Conservation (phyloP, 2,113 vertebrate genomes). For the Mustela lutreola region DNA sequence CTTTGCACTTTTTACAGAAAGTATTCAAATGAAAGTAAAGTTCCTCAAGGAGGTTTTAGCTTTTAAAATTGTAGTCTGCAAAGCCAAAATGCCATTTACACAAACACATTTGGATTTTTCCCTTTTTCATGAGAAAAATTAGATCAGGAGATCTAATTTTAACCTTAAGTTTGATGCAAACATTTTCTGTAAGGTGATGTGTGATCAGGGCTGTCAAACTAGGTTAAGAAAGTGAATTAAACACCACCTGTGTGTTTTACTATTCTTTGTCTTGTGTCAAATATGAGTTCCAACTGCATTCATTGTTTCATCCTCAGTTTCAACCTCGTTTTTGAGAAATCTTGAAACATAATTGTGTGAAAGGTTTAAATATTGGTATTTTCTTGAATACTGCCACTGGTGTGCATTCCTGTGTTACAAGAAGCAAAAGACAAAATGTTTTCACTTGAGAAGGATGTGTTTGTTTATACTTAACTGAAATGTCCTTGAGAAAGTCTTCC, state of each 20-base stretch:
- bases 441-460: background rate
- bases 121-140: slow-evolving; percentile 54
- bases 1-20: slow-evolving; percentile 76
- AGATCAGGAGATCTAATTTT: slow-evolving; percentile 65
- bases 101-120: slow-evolving; percentile 42
- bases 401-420: slow-evolving; percentile 55
- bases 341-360: slow-evolving; percentile 36
- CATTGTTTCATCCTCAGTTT: slow-evolving; percentile 43
- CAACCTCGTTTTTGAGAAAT: slow-evolving; percentile 46
- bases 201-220: slow-evolving; percentile 1
- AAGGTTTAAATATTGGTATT: slow-evolving; percentile 52
- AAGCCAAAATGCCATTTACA: slow-evolving; percentile 69
- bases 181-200: slow-evolving; percentile 47
- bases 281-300: slow-evolving; percentile 18
- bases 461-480: slow-evolving; percentile 59
- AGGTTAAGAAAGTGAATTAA: slow-evolving; percentile 52
- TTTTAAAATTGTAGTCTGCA: slow-evolving; percentile 66
- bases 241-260: slow-evolving; percentile 44
- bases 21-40: slow-evolving; percentile 84
- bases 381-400: slow-evolving; percentile 43
- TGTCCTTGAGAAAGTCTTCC: slow-evolving; percentile 2
- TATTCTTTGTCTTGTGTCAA: slow-evolving; percentile 24
- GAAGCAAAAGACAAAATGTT: slow-evolving; percentile 51
- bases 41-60: slow-evolving; percentile 71
- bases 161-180: slow-evolving; percentile 64